phyloP scores from a whole-genome alignment of 2,797 vertebrate species.

The Eospalax fontanierii region DNA sequence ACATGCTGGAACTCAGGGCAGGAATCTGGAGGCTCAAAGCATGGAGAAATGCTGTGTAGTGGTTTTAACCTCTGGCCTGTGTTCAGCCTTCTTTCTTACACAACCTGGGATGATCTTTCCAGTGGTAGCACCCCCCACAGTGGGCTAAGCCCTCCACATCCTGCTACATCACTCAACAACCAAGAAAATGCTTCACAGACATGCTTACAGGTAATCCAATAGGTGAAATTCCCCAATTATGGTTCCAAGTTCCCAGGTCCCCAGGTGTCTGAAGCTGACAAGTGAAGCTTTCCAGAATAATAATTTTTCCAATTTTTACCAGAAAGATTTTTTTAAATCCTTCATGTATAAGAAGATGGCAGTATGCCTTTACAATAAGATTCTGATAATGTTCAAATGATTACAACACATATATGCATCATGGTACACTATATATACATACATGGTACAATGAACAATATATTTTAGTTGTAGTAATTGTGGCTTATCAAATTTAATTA shows the following conservation, averaged over 20 bases:
- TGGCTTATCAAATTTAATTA: background rate
- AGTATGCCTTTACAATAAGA: background rate
- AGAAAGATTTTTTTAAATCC: background rate
- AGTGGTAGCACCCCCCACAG: no score
- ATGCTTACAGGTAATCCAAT: background rate
- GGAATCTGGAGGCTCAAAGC: no score
- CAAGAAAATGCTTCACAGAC: background rate
- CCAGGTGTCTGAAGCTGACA: background rate
- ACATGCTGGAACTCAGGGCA: background rate
- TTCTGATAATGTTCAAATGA: constrained; percentile 10
- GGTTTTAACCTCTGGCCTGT: no score
- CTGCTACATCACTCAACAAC: background rate
- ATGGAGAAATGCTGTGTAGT: no score
- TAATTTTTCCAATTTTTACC: background rate
- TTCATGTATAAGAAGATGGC: background rate
- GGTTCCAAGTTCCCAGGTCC: background rate
- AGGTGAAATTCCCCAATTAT: background rate
- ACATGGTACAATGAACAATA: background rate
- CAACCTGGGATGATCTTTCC: no score
- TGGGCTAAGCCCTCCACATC: background rate
- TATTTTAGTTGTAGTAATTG: background rate
- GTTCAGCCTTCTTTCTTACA: no score
- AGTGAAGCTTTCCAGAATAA: background rate
- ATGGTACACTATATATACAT: background rate
- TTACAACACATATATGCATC: background rate